Percentiles rank a stretch among this genome's conserved stretches.
These are phyloP conservation scores for Frankliniella fusca DNA, from an alignment of 2,888 invertebrate genomes.

Conservation along the genomic window DNA sequence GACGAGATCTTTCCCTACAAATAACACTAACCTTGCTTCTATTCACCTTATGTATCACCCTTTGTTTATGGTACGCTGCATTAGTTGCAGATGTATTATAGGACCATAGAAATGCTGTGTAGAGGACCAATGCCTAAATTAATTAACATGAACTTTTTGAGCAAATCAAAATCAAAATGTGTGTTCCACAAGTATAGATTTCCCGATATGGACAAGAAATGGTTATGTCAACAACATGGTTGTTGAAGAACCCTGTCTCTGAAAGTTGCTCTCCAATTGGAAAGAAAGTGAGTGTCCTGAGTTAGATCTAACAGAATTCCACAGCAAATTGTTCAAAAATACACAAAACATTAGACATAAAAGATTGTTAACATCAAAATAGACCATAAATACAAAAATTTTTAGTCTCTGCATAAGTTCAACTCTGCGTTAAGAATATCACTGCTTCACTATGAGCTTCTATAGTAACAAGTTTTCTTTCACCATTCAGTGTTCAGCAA, in stretches of 20 bases:
- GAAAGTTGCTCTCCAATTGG: conserved; percentile 19
- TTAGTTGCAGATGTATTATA: conserved; percentile 8
- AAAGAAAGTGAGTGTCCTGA: conserved; percentile 26
- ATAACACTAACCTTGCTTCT: conserved; percentile 25
- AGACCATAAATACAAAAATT: conserved; percentile 22
- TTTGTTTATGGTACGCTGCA: conserved; percentile 26
- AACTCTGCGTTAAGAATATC: conserved; percentile 23
- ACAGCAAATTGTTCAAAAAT: conserved; percentile 26
- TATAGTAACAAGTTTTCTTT: conserved; percentile 16
- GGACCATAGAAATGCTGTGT: conserved; percentile 26
- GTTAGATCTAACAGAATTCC: conserved; percentile 22
- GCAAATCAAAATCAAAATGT: conserved; percentile 18
- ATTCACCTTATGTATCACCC: conserved; percentile 23
- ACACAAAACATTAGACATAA: conserved; percentile 26
- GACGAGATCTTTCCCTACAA: conserved; percentile 26
- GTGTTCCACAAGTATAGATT: not conserved
- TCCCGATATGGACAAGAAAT: conserved; percentile 20
- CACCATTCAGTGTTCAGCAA: conserved; percentile 19
- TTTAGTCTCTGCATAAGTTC: conserved; percentile 26
- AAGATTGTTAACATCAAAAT: conserved; percentile 27
- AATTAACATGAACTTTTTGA: conserved; percentile 18
- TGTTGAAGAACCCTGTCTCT: conserved; percentile 22
- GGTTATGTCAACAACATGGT: conserved; percentile 13
- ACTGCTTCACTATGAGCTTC: conserved; percentile 19
- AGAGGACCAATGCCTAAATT: conserved; percentile 22